phyloP scores from a whole-genome alignment of 2,797 vertebrate species.

The Brachymystax lenok region DNA sequence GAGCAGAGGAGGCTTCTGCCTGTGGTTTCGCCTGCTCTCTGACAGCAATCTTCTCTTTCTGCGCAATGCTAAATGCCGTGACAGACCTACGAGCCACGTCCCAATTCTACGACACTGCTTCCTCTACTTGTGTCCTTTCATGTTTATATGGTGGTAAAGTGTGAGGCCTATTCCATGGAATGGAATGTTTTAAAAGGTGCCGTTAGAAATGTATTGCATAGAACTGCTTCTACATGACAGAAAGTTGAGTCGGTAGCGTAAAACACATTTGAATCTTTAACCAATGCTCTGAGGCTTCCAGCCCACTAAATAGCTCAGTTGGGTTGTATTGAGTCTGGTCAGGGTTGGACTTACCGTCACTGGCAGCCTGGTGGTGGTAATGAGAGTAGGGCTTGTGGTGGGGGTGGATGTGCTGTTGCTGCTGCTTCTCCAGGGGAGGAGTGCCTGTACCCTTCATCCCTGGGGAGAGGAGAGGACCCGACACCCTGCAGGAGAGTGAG shows the following conservation, averaged over 20 bases:
- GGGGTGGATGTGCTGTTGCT: slow-evolving; percentile 64
- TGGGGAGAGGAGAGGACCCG: slow-evolving; percentile 80
- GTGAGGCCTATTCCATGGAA: background rate
- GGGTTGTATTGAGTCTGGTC: too few relatives aligned
- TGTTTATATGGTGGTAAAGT: slow-evolving; percentile 40
- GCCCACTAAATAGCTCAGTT: background rate
- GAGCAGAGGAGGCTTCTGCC: slow-evolving; percentile 71
- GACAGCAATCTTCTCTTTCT: slow-evolving; percentile 68
- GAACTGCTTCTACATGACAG: background rate
- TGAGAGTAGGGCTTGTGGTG: slow-evolving; percentile 83
- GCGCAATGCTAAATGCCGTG: slow-evolving; percentile 45
- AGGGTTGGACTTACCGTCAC: slow-evolving; percentile 71
- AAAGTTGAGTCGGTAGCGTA: background rate
- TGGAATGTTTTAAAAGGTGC: background rate
- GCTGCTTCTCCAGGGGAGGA: slow-evolving; percentile 83
- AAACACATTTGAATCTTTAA: background rate
- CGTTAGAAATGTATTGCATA: background rate
- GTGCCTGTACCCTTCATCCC: slow-evolving; percentile 85
- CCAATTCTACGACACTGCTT: slow-evolving; percentile 44
- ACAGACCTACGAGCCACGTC: slow-evolving; percentile 48
- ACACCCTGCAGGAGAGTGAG: slow-evolving; percentile 72
- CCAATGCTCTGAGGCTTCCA: background rate
- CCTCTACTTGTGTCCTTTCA: slow-evolving; percentile 51
- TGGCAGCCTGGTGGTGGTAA: slow-evolving; percentile 80
- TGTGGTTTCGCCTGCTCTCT: slow-evolving; percentile 69